Evolutionary conservation across 2,888 invertebrate genomes (phyloP).

Genomic region (Podabrus alpinus): DNA sequence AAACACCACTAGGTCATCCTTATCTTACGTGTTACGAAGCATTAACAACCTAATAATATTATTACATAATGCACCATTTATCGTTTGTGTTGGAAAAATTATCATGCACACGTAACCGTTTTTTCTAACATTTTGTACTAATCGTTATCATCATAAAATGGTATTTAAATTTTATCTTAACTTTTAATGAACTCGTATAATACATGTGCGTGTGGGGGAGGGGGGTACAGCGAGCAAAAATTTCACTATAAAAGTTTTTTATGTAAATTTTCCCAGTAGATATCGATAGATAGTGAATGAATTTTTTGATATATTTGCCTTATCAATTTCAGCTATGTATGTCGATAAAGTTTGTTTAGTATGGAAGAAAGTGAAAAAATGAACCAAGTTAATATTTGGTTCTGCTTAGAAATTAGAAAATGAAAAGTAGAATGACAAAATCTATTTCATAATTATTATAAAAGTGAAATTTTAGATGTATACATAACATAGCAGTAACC

Average conservation of each 20-base stretch:
- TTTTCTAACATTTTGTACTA: background rate
- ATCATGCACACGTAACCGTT: background rate
- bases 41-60: background rate
- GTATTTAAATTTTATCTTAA: background rate
- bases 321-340: background rate
- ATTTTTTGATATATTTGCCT: background rate
- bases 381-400: background rate
- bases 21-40: slow-evolving; percentile 7
- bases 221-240: too few species aligned
- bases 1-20: slow-evolving; percentile 11
- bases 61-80: background rate
- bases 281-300: background rate
- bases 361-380: background rate
- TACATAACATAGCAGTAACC: background rate
- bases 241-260: too few species aligned
- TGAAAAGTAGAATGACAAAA: too few species aligned
- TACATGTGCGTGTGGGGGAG: too few species aligned
- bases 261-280: background rate
- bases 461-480: too few species aligned
- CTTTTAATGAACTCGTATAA: background rate
- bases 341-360: background rate
- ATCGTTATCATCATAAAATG: background rate
- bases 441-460: too few species aligned
- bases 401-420: too few species aligned
- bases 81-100: background rate